Percentiles rank a stretch among this genome's conserved stretches.
Evolutionary conservation across 1,140 invertebrate genomes (phyloP).

Genomic region (Caerostris darwini): DNA sequence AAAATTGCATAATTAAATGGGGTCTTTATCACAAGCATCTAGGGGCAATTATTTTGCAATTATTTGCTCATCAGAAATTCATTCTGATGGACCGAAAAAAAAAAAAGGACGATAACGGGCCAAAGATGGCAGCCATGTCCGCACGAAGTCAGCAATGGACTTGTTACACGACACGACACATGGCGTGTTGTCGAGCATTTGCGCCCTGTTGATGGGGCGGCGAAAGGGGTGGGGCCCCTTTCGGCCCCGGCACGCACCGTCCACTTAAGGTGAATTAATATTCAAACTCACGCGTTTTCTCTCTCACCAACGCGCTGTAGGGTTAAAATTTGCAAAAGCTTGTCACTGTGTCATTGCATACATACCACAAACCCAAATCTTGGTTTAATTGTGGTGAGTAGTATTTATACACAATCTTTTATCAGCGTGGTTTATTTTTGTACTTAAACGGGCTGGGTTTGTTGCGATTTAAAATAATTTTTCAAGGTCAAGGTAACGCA

Average conservation of each 20-base stretch:
- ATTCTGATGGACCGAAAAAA: background rate
- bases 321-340: constrained; percentile 37
- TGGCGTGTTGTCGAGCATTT: constrained; percentile 72
- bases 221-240: constrained; percentile 75
- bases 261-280: constrained; percentile 75
- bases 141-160: constrained; percentile 58
- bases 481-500: too few relatives aligned
- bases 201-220: constrained; percentile 77
- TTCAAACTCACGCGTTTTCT: constrained; percentile 37
- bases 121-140: constrained; percentile 30
- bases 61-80: background rate
- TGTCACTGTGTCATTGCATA: background rate
- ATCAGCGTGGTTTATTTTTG: too few relatives aligned
- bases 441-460: too few relatives aligned
- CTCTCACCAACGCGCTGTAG: constrained; percentile 43
- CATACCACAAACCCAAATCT: background rate
- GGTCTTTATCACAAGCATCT: constrained; percentile 18
- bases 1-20: constrained; percentile 15
- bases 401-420: too few relatives aligned
- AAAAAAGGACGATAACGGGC: constrained; percentile 7
- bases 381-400: too few relatives aligned
- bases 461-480: too few relatives aligned
- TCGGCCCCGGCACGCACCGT: constrained; percentile 67
- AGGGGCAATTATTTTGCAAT: constrained; percentile 1
- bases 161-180: constrained; percentile 76